These are phyloP conservation scores for Folsomia manolachei DNA, from an alignment of 2,888 invertebrate species.

Conservation along the genomic window DNA sequence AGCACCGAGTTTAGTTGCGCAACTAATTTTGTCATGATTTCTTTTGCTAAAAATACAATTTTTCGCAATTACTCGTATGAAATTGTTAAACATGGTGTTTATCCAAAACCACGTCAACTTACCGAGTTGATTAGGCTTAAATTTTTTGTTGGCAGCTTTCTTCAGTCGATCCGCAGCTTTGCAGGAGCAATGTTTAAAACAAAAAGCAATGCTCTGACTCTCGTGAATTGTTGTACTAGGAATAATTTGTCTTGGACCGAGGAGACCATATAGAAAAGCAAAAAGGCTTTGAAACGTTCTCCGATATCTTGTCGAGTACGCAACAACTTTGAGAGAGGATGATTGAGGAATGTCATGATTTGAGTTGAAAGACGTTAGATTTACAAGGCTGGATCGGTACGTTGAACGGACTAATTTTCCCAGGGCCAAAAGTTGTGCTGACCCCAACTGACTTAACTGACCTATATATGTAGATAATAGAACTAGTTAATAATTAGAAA, in stretches of 20 bases:
- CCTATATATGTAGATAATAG: no score
- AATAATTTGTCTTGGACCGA: constrained; percentile 64
- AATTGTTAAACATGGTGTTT: constrained; percentile 4
- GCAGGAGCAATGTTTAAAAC: constrained; percentile 82
- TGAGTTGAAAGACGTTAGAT: constrained; percentile 26
- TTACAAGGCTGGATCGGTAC: constrained; percentile 55
- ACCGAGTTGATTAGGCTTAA: constrained; percentile 43
- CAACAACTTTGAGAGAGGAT: constrained; percentile 51
- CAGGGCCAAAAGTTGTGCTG: constrained; percentile 75
- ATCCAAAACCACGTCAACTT: background rate
- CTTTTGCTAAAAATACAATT: constrained; percentile 46
- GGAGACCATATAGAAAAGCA: constrained; percentile 70
- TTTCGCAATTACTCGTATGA: background rate
- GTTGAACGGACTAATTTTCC: constrained; percentile 67
- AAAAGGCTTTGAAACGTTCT: constrained; percentile 88
- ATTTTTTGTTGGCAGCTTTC: constrained; percentile 43
- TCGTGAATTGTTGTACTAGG: constrained; percentile 68
- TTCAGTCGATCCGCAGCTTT: constrained; percentile 64
- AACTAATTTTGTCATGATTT: constrained; percentile 42
- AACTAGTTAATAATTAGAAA: no score
- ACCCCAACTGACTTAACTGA: constrained; percentile 78
- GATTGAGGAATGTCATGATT: constrained; percentile 15
- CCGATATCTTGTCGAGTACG: constrained; percentile 60
- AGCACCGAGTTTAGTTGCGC: constrained; percentile 41
- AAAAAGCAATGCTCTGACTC: constrained; percentile 78